Base-by-base conservation (phyloP, 2,888 invertebrate species). In the Nipponacmea schrenckii region DNA sequence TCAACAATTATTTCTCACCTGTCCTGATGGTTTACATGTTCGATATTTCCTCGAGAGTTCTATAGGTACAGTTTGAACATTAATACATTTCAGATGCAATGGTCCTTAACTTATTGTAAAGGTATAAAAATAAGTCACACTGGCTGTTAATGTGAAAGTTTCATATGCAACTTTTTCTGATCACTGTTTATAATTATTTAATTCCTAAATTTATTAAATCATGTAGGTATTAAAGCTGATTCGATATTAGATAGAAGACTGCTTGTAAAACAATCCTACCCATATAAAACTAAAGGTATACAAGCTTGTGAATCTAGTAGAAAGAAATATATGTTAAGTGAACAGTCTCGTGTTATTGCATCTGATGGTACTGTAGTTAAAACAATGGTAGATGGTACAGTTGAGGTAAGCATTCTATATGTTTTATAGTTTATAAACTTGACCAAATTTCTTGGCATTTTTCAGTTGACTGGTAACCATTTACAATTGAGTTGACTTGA, bases 281-380 rank as follows among this genome's bases (percentile, higher is more conserved):
- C 86, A 2, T 82, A 81, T 75, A 86, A 85, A 74, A 85, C 85
- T 2, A 78, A 80, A n/a, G 85, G 87, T 17, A 68, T 74, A 3
- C 87, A 87, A 76, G 73, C 76, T 0, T 86, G 85, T 76, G 87
- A 87, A 73, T 74, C 80, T 4, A 69, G 71, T 1, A 76, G 86
- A 20, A 81, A 77, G 71, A 81, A 82, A 64, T 84, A 85, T 72
- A 79, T 83, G 12, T 77, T 83, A 62, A 74, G 80, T 31, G 89
- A 89, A 76, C 74, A 77, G 63, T 84, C 85, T 0, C 78, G 89
- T 8, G 77, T 86, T 56, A 85, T 87, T 66, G 87, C 85, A 24
- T 81, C 84, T 12, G 87, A 88, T 73, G 89, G 89, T 15, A 85
- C 83, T 10, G 88, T 89, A 10, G 79, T 89, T 74, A 86, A 86